Evolutionary conservation across 2,888 invertebrate genomes (phyloP).

Genomic region (Pseudoips prasinana): DNA sequence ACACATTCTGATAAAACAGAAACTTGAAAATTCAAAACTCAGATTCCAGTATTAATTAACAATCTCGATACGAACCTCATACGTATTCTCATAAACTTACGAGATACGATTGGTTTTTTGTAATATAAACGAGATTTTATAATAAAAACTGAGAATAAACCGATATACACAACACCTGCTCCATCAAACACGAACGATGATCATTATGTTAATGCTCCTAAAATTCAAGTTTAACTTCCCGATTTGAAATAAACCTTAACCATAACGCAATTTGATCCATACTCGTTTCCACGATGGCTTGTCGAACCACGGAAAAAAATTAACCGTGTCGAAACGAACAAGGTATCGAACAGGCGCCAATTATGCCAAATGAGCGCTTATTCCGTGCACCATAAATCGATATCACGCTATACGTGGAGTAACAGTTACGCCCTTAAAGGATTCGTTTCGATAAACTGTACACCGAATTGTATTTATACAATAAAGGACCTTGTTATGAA

Average conservation of each 20-base stretch:
- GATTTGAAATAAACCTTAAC: conserved; percentile 55
- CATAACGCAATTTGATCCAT: conserved; percentile 43
- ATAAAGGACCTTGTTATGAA: conserved; percentile 77
- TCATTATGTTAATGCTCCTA: conserved; percentile 76
- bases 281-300: conserved; percentile 41
- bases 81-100: conserved; percentile 64
- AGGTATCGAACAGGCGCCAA: conserved; percentile 68
- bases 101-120: conserved; percentile 56
- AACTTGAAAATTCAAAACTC: conserved; percentile 31
- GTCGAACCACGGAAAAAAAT: conserved; percentile 52
- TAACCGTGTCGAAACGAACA: conserved; percentile 64
- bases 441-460: conserved; percentile 58
- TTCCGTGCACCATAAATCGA: conserved; percentile 73
- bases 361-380: conserved; percentile 78
- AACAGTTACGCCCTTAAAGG: conserved; percentile 75
- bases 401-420: conserved; percentile 61
- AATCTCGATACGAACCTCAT: conserved; percentile 41
- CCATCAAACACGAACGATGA: conserved; percentile 72
- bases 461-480: conserved; percentile 58
- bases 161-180: conserved; percentile 78
- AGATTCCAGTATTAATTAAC: conserved; percentile 55
- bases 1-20: conserved; percentile 7
- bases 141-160: conserved; percentile 78
- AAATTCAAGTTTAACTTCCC: conserved; percentile 45
- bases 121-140: conserved; percentile 75